phyloP scores from a whole-genome alignment of 1,140 invertebrate genomes.

The Aporrectodea caliginosa region DNA sequence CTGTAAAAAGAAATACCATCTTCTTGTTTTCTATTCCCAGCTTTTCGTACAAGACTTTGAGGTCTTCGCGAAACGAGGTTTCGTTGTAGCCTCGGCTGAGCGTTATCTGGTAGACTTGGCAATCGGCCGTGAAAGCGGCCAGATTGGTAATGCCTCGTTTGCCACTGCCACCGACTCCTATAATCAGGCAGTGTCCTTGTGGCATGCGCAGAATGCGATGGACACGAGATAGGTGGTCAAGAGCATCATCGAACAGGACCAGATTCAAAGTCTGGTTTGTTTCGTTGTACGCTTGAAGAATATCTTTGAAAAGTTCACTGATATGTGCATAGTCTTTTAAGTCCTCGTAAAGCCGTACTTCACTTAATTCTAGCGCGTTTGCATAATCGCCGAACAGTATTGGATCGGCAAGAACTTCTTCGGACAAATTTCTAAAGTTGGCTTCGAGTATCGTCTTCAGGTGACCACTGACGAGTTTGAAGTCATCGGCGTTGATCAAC shows the following conservation, averaged over 20 bases:
- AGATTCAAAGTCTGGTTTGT: slow-evolving; percentile 62
- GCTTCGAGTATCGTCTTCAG: slow-evolving; percentile 46
- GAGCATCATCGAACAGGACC: slow-evolving; percentile 82
- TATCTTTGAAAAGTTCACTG: slow-evolving; percentile 79
- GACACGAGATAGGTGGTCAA: slow-evolving; percentile 80
- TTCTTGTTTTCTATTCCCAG: slow-evolving; percentile 73
- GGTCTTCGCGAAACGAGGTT: slow-evolving; percentile 74
- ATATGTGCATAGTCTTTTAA: slow-evolving; percentile 80
- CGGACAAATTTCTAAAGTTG: slow-evolving; percentile 48
- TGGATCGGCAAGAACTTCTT: slow-evolving; percentile 73
- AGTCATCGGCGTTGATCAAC: slow-evolving; percentile 67
- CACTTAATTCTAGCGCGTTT: slow-evolving; percentile 65
- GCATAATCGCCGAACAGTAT: slow-evolving; percentile 81
- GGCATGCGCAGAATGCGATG: slow-evolving; percentile 78
- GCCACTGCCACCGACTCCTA: slow-evolving; percentile 80
- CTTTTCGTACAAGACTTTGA: slow-evolving; percentile 72
- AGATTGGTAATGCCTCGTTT: slow-evolving; percentile 63
- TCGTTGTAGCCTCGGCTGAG: slow-evolving; percentile 78
- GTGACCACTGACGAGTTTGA: slow-evolving; percentile 43
- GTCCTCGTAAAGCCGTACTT: slow-evolving; percentile 79
- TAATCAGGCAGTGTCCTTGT: slow-evolving; percentile 74
- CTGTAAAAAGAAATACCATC: slow-evolving; percentile 77
- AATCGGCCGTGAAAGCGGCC: slow-evolving; percentile 59
- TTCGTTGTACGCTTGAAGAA: slow-evolving; percentile 80
- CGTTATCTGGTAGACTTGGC: slow-evolving; percentile 75